Conservation (phyloP, 2,888 invertebrate species). For the Meteorus cinctellus region DNA sequence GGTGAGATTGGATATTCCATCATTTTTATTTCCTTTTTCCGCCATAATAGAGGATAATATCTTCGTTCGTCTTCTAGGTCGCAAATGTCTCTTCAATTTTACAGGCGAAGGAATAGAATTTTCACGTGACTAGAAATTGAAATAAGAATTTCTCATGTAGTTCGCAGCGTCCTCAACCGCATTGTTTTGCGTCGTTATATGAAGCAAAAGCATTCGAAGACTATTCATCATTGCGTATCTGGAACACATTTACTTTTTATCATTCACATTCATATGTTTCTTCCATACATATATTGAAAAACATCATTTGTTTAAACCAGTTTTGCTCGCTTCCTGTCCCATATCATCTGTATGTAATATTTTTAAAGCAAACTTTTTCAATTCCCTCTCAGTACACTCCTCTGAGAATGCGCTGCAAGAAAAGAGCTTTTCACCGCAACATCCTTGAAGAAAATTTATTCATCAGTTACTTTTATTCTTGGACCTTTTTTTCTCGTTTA, state of each 20-base stretch:
- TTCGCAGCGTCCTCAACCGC: neutral
- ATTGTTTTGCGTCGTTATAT: neutral
- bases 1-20: neutral
- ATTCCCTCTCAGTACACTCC: too few species aligned
- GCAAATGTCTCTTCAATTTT: neutral
- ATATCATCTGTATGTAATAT: too few species aligned
- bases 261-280: slow-evolving; percentile 27
- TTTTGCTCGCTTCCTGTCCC: too few species aligned
- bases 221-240: slow-evolving; percentile 36
- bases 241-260: slow-evolving; percentile 34
- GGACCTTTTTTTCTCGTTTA: too few species aligned
- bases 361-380: too few species aligned
- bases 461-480: too few species aligned
- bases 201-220: slow-evolving; percentile 15
- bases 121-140: neutral
- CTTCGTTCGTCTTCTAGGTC: neutral
- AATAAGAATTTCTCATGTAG: slow-evolving; percentile 4
- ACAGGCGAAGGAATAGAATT: neutral
- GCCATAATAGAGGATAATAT: neutral
- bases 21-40: neutral
- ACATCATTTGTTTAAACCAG: neutral
- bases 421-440: too few species aligned
- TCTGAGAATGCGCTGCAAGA: too few species aligned
- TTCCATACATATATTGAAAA: slow-evolving; percentile 10
- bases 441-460: too few species aligned